Evolutionary conservation across 2,113 vertebrate species (phyloP).

Genomic region (Syngnathus typhle): DNA sequence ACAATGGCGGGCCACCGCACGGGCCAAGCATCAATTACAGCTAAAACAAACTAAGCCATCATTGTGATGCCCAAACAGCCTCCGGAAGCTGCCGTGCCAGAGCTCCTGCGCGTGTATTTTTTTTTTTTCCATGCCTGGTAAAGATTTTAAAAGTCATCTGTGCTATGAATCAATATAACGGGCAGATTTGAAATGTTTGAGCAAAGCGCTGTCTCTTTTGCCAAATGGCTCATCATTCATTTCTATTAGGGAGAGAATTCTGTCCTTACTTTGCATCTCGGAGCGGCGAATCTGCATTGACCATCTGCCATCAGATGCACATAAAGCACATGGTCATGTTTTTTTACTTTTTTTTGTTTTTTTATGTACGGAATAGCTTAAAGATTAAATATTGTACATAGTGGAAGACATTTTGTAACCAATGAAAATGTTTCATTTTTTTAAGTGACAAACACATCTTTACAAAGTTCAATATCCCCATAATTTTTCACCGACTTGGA

Average conservation of each 20-base stretch:
- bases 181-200: slow-evolving; percentile 62
- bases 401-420: not conserved
- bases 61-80: slow-evolving; percentile 47
- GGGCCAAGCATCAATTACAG: slow-evolving; percentile 58
- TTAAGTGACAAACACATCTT: not conserved
- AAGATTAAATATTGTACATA: not conserved
- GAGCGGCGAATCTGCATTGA: not conserved
- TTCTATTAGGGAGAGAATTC: slow-evolving; percentile 51
- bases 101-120: slow-evolving; percentile 11
- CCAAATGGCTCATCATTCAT: slow-evolving; percentile 67
- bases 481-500: too few relatives aligned
- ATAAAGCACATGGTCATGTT: not conserved
- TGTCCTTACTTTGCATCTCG: slow-evolving; percentile 30
- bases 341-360: not conserved
- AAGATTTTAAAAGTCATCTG: slow-evolving; percentile 50
- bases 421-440: not conserved
- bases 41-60: slow-evolving; percentile 59
- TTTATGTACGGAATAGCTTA: not conserved
- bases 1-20: slow-evolving; percentile 53
- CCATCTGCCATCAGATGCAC: not conserved
- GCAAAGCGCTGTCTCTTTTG: slow-evolving; percentile 59
- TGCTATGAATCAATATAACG: slow-evolving; percentile 44
- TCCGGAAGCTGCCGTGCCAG: slow-evolving; percentile 35
- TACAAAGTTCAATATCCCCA: not conserved
- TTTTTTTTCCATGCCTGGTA: slow-evolving; percentile 11